Percentiles rank a stretch among this genome's conserved stretches.
phyloP scores from a whole-genome alignment of 1,140 invertebrate species.

The Danaus plexippus region DNA sequence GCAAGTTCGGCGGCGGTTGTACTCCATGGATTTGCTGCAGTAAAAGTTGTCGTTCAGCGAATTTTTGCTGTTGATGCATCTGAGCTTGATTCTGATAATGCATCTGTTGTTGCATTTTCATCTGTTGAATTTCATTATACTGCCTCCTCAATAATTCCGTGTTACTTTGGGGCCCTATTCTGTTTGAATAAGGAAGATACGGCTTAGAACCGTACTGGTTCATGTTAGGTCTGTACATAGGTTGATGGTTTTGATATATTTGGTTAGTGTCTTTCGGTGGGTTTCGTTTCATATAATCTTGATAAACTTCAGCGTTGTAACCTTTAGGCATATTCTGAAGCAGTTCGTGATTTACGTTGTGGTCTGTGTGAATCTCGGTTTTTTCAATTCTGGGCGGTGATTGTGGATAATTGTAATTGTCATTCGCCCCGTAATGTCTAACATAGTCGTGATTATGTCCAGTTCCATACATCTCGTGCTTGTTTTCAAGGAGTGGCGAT shows the following conservation, averaged over 20 bases:
- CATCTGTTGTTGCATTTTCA: constrained; percentile 74
- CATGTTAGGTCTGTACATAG: constrained; percentile 59
- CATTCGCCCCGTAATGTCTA: constrained; percentile 62
- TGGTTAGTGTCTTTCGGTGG: constrained; percentile 70
- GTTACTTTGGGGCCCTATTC: constrained; percentile 69
- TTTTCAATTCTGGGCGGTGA: constrained; percentile 50
- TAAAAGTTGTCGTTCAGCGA: constrained; percentile 73
- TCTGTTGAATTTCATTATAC: constrained; percentile 75
- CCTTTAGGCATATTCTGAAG: constrained; percentile 64
- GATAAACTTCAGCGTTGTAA: constrained; percentile 68
- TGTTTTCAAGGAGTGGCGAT: constrained; percentile 67
- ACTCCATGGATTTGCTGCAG: constrained; percentile 69
- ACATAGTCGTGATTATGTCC: constrained; percentile 61
- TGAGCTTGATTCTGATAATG: constrained; percentile 75
- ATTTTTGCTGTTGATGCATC: constrained; percentile 75
- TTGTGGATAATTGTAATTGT: constrained; percentile 64
- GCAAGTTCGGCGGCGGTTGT: constrained; percentile 65
- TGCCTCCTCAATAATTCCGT: constrained; percentile 72
- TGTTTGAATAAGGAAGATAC: constrained; percentile 65
- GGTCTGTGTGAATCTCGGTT: constrained; percentile 50
- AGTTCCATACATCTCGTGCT: constrained; percentile 67
- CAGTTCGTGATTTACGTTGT: constrained; percentile 61
- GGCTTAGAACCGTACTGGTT: constrained; percentile 64
- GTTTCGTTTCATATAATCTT: constrained; percentile 70
- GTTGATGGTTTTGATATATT: constrained; percentile 72